Percentiles rank a stretch among this genome's conserved stretches.
These are phyloP conservation scores for Drosophila mimica DNA, from an alignment of 2,888 invertebrate genomes.

Conservation along the genomic window DNA sequence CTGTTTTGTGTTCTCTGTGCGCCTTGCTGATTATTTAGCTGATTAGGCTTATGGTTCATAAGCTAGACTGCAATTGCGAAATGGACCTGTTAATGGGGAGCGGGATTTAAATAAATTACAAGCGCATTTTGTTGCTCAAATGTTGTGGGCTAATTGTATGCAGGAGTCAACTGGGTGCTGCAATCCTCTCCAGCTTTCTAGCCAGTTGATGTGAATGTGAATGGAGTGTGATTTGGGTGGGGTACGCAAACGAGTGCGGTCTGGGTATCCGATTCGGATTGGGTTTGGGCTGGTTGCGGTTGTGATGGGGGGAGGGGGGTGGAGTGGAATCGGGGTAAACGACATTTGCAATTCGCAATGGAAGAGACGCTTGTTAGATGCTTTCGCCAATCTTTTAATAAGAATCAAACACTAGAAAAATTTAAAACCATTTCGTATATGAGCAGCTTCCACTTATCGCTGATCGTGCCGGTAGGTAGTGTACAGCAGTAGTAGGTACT, in stretches of 20 bases:
- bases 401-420: constrained; percentile 81
- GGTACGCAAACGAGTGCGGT: constrained; percentile 39
- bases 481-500: constrained; percentile 24
- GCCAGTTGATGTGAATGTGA: constrained; percentile 52
- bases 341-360: constrained; percentile 74
- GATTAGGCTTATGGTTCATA: constrained; percentile 78
- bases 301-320: background rate
- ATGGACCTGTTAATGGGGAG: constrained; percentile 52
- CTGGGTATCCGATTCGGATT: constrained; percentile 34
- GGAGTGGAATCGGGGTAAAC: constrained; percentile 13
- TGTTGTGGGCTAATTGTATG: constrained; percentile 80
- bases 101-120: constrained; percentile 73
- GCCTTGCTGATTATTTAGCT: constrained; percentile 65
- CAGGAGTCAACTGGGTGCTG: constrained; percentile 41
- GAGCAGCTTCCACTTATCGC: constrained; percentile 75
- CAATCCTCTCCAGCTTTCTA: constrained; percentile 27
- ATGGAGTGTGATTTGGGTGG: constrained; percentile 60
- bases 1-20: constrained; percentile 8
- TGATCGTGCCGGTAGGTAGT: constrained; percentile 78
- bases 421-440: constrained; percentile 81
- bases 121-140: constrained; percentile 58
- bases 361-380: constrained; percentile 68
- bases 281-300: background rate
- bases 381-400: constrained; percentile 81
- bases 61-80: constrained; percentile 41